These are phyloP conservation scores for Bemisia tabaci DNA, from an alignment of 1,140 invertebrate species.

Conservation along the genomic window DNA sequence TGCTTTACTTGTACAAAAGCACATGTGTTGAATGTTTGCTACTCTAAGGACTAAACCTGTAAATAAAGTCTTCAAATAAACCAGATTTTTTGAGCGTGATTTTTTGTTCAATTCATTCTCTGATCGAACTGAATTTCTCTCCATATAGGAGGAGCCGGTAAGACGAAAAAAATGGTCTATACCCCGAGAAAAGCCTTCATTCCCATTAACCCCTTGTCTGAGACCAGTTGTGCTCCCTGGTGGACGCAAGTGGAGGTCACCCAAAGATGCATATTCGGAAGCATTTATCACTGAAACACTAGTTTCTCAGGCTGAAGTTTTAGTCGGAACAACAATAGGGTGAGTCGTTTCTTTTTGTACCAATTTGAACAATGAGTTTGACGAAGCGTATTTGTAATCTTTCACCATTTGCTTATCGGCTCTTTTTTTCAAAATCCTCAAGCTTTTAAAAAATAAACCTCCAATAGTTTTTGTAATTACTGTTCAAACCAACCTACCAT, in stretches of 20 bases:
- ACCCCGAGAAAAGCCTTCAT: constrained; percentile 31
- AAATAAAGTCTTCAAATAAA: too few relatives aligned
- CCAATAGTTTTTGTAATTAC: too few relatives aligned
- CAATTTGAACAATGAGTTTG: neutral
- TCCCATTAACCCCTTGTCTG: constrained; percentile 37
- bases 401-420: neutral
- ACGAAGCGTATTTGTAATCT: neutral
- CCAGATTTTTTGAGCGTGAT: too few relatives aligned
- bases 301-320: constrained; percentile 56
- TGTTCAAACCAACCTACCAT: too few relatives aligned
- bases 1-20: too few relatives aligned
- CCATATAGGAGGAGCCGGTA: neutral
- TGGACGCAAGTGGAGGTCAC: constrained; percentile 55
- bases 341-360: constrained; percentile 28
- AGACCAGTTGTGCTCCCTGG: constrained; percentile 47
- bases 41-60: too few relatives aligned
- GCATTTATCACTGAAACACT: constrained; percentile 60
- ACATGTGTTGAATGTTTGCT: too few relatives aligned
- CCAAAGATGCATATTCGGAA: constrained; percentile 62
- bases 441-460: too few relatives aligned
- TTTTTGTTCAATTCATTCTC: too few relatives aligned
- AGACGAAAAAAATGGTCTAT: neutral
- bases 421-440: neutral
- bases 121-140: too few relatives aligned
- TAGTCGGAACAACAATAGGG: constrained; percentile 59